Base-by-base conservation (phyloP, 2,797 vertebrate species). In the Lepilemur septentrionalis region DNA sequence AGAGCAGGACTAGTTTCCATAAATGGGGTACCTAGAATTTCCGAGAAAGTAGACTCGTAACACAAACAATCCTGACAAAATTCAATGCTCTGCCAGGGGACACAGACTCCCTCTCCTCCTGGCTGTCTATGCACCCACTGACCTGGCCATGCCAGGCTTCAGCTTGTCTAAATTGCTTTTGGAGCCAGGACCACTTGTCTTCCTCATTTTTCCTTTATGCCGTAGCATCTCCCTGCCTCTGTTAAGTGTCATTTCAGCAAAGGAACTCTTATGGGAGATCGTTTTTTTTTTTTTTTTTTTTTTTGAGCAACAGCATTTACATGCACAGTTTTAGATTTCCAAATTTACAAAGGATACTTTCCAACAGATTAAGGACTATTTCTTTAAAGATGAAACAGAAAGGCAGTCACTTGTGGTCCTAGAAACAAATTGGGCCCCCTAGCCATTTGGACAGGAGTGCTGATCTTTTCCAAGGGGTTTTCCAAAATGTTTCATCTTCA, bases 321-420 rank as follows among this genome's bases (percentile, higher is more conserved):
- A 0, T 50, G 52, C 50, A 63, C 35, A 81, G 30, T 83, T 93
- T 91, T 52, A 61, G 63, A 85, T 88, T 89, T 94, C 69, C 32
- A 79, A 18, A 50, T 90, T 87, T 93, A 50, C 23, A 88, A 82
- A 90, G 69, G 55, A n/a, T 46, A 70, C 59, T 92, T 91, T 95
- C 46, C 69, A 81, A 28, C 7, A 78, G 35, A 10, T 8, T 72
- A 69, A 95, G 48, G 28, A 50, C 65, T 95, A 3, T 70, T 72
- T 93, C 46, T 96, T 95, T 83, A 78, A 86, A 80, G 65, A 55
- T 87, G 69, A 82, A 93, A 83, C 59, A 63, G 63, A 91, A 61
- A 91, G 5, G 12, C 65, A 46, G 7, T 86, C 32, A 57, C 89
- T 92, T 95, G 48, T 89, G 70, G 35, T 93, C 15, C 52, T 91